Evolutionary conservation across 1,140 invertebrate species (phyloP), one percentile per base, ranked within the genome.

Genomic region (Chironomus tepperi): DNA sequence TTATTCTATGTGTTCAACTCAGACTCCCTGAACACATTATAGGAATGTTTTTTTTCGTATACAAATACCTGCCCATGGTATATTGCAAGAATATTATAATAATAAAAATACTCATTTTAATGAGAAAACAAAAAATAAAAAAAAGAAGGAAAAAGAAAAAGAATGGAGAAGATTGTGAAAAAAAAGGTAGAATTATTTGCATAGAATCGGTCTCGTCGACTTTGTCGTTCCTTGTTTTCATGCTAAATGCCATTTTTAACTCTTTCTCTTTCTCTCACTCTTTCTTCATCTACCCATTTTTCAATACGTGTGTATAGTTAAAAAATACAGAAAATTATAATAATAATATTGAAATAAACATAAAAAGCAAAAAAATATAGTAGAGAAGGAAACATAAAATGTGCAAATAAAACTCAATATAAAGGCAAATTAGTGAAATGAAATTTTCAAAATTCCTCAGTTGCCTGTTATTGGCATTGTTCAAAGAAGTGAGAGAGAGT

Each of bases 351-450:
- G 24, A 34, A 34, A 34, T 34, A 34, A 34, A 34, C 24, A 34
- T 34, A 34, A 57, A 57, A 57, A 57, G 47, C n/a, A n/a, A 57
- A 57, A n/a, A n/a, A n/a, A 57, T 12, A 57, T 12, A 57, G 47
- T n/a, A 57, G 47, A 57, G 47, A 57, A 57, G 47, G 47, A 57
- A 57, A 57, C 47, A 57, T 57, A 57, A 57, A 57, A 57, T 57
- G 47, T 57, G 47, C 47, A 57, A 57, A 57, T 57, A 57, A 57
- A 57, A 57, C 47, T 57, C 47, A 57, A 57, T 57, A 57, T 57
- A 57, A 57, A 57, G 47, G 47, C 47, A 57, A 57, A 57, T 57
- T 57, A 57, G 47, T 57, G 47, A 57, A 57, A 57, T 57, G 47
- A 57, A 57, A 57, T 57, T 57, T 57, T 57, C 47, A 57, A 57